Percentiles rank a stretch among this genome's conserved stretches.
phyloP scores from a whole-genome alignment of 2,113 vertebrate species.

The Perca schrenkii region DNA sequence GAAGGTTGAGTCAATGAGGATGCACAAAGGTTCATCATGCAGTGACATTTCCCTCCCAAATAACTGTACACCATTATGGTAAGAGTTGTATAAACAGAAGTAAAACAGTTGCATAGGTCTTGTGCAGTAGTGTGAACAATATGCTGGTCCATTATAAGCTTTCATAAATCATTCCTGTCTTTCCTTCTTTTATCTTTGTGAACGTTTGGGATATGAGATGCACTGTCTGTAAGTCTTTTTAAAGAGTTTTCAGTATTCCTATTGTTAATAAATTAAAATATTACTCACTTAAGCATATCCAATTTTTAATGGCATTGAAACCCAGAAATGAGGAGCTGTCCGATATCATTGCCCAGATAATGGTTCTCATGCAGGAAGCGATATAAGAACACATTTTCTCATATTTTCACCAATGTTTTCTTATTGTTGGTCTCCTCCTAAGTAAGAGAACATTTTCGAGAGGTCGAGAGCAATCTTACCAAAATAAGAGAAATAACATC shows the following conservation, averaged over 20 bases:
- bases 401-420: too few species aligned
- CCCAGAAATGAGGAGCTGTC: not conserved
- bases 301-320: not conserved
- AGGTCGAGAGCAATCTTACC: too few species aligned
- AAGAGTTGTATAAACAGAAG: not conserved
- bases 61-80: not conserved
- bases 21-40: not conserved
- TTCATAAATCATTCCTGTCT: not conserved
- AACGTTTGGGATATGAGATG: not conserved
- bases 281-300: not conserved
- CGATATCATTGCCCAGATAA: not conserved
- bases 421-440: too few species aligned
- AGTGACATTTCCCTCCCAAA: not conserved
- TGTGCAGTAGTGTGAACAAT: not conserved
- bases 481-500: too few species aligned
- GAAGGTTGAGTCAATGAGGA: not conserved
- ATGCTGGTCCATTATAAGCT: conserved; percentile 1
- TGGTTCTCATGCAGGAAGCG: too few species aligned
- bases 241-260: not conserved
- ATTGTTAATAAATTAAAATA: not conserved
- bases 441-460: too few species aligned
- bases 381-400: too few species aligned
- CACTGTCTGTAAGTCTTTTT: not conserved
- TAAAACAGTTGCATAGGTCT: not conserved
- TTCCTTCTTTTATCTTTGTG: not conserved